Conservation (phyloP, 2,888 invertebrate genomes). For the Phortica okadai region DNA sequence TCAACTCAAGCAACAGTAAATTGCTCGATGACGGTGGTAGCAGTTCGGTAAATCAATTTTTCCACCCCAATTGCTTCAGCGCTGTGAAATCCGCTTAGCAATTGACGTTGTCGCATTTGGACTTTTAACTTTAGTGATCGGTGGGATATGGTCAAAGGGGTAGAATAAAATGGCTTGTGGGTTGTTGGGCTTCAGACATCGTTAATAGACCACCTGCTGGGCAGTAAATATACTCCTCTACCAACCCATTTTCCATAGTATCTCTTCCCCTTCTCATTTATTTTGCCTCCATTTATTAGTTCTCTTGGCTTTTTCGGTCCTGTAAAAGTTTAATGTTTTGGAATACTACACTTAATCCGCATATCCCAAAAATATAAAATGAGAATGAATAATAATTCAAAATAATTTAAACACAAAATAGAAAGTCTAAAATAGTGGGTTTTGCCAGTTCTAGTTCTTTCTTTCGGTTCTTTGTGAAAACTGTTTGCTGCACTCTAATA, state of each 20-base stretch:
- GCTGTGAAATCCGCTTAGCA: slow-evolving; percentile 22
- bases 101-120: background rate
- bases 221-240: too few relatives aligned
- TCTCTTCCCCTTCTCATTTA: too few relatives aligned
- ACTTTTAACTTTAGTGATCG: background rate
- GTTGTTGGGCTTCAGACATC: too few relatives aligned
- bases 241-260: too few relatives aligned
- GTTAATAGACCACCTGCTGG: too few relatives aligned
- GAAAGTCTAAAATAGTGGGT: background rate
- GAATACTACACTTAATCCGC: slow-evolving; percentile 42
- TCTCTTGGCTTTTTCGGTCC: background rate
- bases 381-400: background rate
- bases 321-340: slow-evolving; percentile 50
- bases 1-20: background rate
- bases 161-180: too few relatives aligned
- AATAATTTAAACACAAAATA: background rate
- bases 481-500: background rate
- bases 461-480: background rate
- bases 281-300: too few relatives aligned
- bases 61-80: background rate
- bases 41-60: slow-evolving; percentile 11
- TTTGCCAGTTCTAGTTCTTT: background rate
- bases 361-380: slow-evolving; percentile 1
- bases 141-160: background rate
- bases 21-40: background rate